A percentile compares a stretch with the other conserved stretches of the same genome.
phyloP scores from a whole-genome alignment of 1,140 invertebrate species.

The Diachasma alloeum region DNA sequence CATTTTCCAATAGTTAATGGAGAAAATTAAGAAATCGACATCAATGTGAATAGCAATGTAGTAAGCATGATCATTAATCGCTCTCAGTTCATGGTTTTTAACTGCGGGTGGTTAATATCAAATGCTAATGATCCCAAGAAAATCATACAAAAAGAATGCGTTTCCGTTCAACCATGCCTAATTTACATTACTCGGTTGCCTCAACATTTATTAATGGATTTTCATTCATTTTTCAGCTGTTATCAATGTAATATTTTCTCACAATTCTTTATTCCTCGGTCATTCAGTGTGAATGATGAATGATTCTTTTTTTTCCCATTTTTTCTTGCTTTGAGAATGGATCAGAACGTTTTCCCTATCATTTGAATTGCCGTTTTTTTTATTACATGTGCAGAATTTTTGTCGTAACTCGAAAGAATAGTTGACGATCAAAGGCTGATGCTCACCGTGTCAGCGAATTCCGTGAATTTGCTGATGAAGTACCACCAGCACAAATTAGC shows the following conservation, averaged over 20 bases:
- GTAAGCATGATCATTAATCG: not conserved
- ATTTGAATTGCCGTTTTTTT: too few species aligned
- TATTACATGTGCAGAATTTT: not conserved
- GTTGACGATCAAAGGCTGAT: not conserved
- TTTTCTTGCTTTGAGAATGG: too few species aligned
- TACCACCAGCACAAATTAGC: constrained; percentile 94
- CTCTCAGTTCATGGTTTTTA: constrained; percentile 17
- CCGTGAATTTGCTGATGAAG: constrained; percentile 95
- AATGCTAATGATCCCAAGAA: not conserved
- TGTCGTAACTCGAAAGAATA: not conserved
- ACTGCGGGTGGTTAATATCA: constrained; percentile 21
- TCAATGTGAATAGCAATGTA: not conserved
- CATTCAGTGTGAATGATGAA: not conserved
- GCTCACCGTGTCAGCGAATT: constrained; percentile 91
- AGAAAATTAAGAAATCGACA: not conserved
- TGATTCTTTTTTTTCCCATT: not conserved
- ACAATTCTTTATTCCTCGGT: not conserved
- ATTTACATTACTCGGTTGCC: not conserved
- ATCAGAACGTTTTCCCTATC: too few species aligned
- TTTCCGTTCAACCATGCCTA: not conserved
- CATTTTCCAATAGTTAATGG: constrained; percentile 9
- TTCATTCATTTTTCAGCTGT: not conserved
- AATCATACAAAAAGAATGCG: not conserved
- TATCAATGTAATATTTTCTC: not conserved
- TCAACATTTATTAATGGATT: not conserved